Evolutionary conservation across 1,140 invertebrate species (phyloP), one percentile per base, ranked within the genome.

Genomic region (Drosophila insularis): DNA sequence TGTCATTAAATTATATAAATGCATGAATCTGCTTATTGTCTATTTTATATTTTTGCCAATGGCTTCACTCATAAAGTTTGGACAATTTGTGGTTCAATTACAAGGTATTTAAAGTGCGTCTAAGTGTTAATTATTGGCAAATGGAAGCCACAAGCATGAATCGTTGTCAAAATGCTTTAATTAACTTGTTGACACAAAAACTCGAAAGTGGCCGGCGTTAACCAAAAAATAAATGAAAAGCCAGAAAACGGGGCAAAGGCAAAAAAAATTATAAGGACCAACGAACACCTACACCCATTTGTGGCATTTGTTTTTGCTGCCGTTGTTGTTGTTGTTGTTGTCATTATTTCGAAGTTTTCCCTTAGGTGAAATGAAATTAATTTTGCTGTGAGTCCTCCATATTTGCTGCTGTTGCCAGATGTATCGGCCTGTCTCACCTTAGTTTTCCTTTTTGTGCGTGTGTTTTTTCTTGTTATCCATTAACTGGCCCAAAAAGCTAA

Each of bases 111-210:
- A 40, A 63, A 35, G n/a, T 32, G 14, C 31, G 21, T 56, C 27
- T 32, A 14, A 56, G n/a, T 32, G n/a, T 17, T 50, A 13, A 23
- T 27, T 43, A 3, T 63, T 32, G 17, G 53, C 35, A 8, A 35
- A n/a, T 32, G 10, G 21, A 53, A 68, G 60, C n/a, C 37, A 35
- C 53, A 71, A 76, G 71, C 63, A 77, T 46, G 76, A 87, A 87
- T 87, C 76, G 73, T 84, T 89, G 80, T 84, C 63, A 80, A 87
- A 87, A 71, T 89, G 84, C 68, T 73, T 89, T 89, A 89, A 89
- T 89, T 89, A 89, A 89, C 80, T 89, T 89, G 84, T 89, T 89
- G 84, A 89, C 85, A 80, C 66, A 73, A 63, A 69, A 70, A 59
- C 71, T 39, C 43, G 63, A 89, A 77, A 72, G 63, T 54, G 58